phyloP scores from a whole-genome alignment of 2,888 invertebrate genomes.

The Crossocerus cetratus region DNA sequence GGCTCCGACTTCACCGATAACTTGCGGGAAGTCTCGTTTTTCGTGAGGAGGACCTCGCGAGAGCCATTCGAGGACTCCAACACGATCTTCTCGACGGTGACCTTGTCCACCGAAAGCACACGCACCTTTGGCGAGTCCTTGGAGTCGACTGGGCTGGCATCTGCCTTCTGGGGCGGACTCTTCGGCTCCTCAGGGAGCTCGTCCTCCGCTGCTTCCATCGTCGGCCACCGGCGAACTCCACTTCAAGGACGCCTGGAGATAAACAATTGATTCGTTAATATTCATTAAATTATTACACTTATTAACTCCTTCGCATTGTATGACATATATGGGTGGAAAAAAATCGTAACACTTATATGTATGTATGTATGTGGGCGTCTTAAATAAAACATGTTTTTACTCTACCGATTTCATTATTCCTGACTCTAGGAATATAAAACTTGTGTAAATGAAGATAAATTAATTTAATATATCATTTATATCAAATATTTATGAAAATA shows the following conservation, averaged over 20 bases:
- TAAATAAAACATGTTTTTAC: too few species aligned
- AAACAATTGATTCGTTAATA: too few species aligned
- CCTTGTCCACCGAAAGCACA: conserved; percentile 62
- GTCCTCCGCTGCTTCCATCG: conserved; percentile 38
- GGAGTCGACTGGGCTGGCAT: background rate
- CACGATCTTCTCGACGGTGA: conserved; percentile 65
- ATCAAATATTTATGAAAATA: too few species aligned
- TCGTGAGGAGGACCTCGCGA: conserved; percentile 60
- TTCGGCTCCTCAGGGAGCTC: conserved; percentile 13
- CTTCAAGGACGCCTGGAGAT: conserved; percentile 40
- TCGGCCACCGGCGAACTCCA: conserved; percentile 11
- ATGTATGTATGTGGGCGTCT: too few species aligned
- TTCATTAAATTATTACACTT: too few species aligned
- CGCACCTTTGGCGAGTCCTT: conserved; percentile 40
- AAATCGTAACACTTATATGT: too few species aligned
- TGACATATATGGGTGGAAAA: too few species aligned
- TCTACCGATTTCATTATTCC: too few species aligned
- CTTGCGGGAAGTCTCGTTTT: conserved; percentile 58
- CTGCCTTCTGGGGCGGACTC: background rate
- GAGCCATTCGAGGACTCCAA: conserved; percentile 53
- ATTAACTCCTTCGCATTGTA: too few species aligned
- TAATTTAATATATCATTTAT: too few species aligned
- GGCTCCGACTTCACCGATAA: conserved; percentile 36
- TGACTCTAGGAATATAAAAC: too few species aligned
- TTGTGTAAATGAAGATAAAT: too few species aligned